Base-by-base conservation (phyloP, 2,113 vertebrate species). In the Corvus moneduloides region DNA sequence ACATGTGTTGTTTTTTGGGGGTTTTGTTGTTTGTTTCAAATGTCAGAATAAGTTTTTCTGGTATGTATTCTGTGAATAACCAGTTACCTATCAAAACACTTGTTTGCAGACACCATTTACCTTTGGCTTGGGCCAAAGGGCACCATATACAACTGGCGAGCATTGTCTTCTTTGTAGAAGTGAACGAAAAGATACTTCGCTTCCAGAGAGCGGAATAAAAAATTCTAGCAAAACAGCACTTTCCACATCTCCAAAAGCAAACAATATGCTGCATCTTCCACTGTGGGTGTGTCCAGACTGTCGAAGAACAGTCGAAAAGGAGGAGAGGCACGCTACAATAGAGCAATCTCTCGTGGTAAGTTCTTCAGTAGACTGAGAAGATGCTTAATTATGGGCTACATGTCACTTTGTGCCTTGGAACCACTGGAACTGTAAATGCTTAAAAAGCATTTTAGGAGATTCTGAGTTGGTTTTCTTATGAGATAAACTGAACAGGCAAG, bases 211-310 rank as follows among this genome's bases (percentile, higher is more conserved):
- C 33, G 98, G 98, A 28, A 90, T 98, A 52, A 97, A 98, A 39
- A 98, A 98, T 73, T 98, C 98, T 33, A 98, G 98, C 86, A 98
- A 98, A 94, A 93, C 97, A 73, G 97, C 98, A 78, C 98, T 99
- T 97, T 98, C 98, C 59, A 94, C 97, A 86, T 98, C 98, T 76
- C 96, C 98, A 90, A 99, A 99, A 98, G 94, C 98, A 75, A 97
- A 98, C 96, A 98, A 97, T 44, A 97, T 98, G 97, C 98, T 99
- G 93, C 99, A 99, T 97, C 98, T 99, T 94, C 99, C 99, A 19
- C 97, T 99, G 69, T 99, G 99, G 98, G 99, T 99, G 79, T 99
- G 99, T 94, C 98, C 99, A 1, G 99, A 99, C 98, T 99, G 99
- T 97, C 98, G 99, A 68, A 98, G 98, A 92, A 99, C 99, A 1